phyloP scores from a whole-genome alignment of 1,140 invertebrate species.

The Conus ventricosus region DNA sequence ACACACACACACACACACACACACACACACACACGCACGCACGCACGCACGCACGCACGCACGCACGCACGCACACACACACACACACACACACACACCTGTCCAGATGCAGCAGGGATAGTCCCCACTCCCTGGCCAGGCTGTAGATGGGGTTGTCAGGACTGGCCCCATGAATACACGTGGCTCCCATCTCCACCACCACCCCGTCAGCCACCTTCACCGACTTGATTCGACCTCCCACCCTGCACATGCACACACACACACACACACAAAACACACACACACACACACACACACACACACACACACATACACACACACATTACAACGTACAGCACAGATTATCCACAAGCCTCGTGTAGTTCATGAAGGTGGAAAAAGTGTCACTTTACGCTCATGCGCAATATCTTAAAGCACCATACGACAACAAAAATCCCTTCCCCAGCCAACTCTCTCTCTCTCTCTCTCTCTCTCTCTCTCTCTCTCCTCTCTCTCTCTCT shows the following conservation, averaged over 20 bases:
- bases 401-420: too few species aligned
- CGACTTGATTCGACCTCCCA: conserved; percentile 82
- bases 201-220: conserved; percentile 50
- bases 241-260: conserved; percentile 66
- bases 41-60: neutral
- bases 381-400: too few species aligned
- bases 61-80: neutral
- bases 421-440: too few species aligned
- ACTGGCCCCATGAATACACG: conserved; percentile 90
- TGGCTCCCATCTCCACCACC: conserved; percentile 84
- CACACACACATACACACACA: conserved; percentile 20
- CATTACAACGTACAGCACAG: neutral
- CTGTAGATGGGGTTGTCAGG: conserved; percentile 65
- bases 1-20: conserved; percentile 12
- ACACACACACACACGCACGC: neutral
- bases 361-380: too few species aligned
- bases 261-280: conserved; percentile 6
- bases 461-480: too few species aligned
- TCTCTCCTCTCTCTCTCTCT: too few species aligned
- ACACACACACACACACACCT: conserved; percentile 2
- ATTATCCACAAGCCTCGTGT: too few species aligned
- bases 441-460: too few species aligned
- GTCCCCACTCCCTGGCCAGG: conserved; percentile 49
- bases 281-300: conserved; percentile 22
- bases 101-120: conserved; percentile 42